phyloP scores from a whole-genome alignment of 2,113 vertebrate genomes.

The Urocitellus parryii region DNA sequence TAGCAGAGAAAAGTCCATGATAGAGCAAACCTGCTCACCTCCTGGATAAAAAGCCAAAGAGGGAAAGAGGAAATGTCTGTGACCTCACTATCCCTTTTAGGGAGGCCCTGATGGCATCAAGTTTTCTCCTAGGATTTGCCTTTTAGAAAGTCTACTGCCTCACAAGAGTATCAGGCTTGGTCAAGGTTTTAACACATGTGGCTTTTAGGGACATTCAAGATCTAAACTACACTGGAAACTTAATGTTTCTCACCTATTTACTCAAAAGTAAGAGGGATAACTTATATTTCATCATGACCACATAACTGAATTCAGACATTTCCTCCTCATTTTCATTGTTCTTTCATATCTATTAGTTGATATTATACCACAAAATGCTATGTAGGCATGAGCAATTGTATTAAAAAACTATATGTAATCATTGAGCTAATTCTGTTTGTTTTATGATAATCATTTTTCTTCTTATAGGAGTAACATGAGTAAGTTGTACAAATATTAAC shows the following conservation, averaged over 20 bases:
- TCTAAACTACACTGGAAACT: no score
- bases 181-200: background rate
- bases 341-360: background rate
- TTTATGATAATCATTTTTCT: background rate
- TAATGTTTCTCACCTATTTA: background rate
- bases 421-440: background rate
- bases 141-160: background rate
- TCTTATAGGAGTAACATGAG: background rate
- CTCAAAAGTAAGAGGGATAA: background rate
- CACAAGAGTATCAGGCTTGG: fast-evolving
- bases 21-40: background rate
- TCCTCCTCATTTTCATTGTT: background rate
- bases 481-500: background rate
- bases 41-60: background rate
- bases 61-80: background rate
- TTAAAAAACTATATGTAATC: background rate
- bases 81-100: background rate
- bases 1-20: background rate
- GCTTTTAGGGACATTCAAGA: background rate
- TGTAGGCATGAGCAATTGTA: background rate
- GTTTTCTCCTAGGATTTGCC: background rate
- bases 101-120: background rate
- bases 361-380: background rate
- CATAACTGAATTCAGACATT: background rate
- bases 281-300: background rate